A percentile compares a stretch with the other conserved stretches of the same genome.
Evolutionary conservation across 2,888 invertebrate genomes (phyloP).

Genomic region (Leptopilina drosophilae): DNA sequence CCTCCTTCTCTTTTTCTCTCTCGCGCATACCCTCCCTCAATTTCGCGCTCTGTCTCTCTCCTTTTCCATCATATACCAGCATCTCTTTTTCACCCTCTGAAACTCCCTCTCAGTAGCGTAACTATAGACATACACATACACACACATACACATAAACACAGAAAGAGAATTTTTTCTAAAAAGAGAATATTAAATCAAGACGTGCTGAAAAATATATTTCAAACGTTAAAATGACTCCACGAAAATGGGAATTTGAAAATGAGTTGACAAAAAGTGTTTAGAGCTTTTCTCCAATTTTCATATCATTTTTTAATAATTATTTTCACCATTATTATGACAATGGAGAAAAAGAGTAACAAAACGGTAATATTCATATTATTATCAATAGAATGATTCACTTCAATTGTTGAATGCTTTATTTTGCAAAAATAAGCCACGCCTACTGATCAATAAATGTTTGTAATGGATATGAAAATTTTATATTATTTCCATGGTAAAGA

Average conservation of each 20-base stretch:
- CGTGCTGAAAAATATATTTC: slow-evolving; percentile 3
- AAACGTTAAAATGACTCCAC: neutral
- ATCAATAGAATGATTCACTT: neutral
- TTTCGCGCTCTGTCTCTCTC: slow-evolving; percentile 51
- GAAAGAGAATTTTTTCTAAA: slow-evolving; percentile 14
- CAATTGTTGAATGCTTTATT: slow-evolving; percentile 17
- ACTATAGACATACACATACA: slow-evolving; percentile 17
- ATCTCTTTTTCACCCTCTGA: slow-evolving; percentile 54
- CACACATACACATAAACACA: neutral
- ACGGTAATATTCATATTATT: too few relatives aligned
- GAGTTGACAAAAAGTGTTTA: too few relatives aligned
- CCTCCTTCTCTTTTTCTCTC: slow-evolving; percentile 16
- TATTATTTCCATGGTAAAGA: slow-evolving; percentile 20
- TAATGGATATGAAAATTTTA: slow-evolving; percentile 35
- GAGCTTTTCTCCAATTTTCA: too few relatives aligned
- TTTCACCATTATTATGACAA: too few relatives aligned
- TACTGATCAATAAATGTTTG: slow-evolving; percentile 39
- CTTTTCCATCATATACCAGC: slow-evolving; percentile 58
- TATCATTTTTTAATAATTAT: too few relatives aligned
- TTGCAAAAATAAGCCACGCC: slow-evolving; percentile 36
- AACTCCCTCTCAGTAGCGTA: slow-evolving; percentile 49
- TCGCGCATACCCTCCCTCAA: slow-evolving; percentile 33
- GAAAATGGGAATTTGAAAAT: too few relatives aligned
- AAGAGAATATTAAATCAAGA: slow-evolving; percentile 23
- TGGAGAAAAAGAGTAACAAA: too few relatives aligned